Conservation (phyloP, 2,888 invertebrate species). For the Coecobrya sp. region DNA sequence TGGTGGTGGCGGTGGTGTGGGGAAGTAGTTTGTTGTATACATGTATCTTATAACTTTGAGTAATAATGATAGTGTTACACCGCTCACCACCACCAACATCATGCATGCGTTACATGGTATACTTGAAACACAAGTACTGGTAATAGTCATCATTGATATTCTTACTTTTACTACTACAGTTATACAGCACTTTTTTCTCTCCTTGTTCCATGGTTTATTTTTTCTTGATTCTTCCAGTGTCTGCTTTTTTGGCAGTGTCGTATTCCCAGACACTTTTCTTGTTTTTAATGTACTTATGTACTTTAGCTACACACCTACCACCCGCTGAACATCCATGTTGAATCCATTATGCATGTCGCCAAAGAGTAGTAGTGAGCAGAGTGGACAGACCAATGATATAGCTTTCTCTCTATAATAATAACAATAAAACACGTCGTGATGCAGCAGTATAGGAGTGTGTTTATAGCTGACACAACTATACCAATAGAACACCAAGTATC, state of each 20-base stretch:
- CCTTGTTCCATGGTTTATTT: constrained; percentile 42
- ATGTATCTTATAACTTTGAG: not conserved
- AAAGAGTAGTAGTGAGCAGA: constrained; percentile 29
- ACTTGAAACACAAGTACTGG: not conserved
- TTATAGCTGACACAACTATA: too few relatives aligned
- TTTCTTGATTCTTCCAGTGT: constrained; percentile 33
- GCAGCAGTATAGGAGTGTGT: too few relatives aligned
- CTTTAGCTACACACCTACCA: constrained; percentile 59
- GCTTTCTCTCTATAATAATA: constrained; percentile 1
- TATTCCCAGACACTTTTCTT: constrained; percentile 53
- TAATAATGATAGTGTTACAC: constrained; percentile 27
- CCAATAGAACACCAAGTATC: not conserved
- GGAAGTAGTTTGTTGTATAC: not conserved
- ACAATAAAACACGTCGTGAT: not conserved
- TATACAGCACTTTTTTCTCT: constrained; percentile 5
- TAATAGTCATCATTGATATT: constrained; percentile 43
- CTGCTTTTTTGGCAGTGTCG: constrained; percentile 29
- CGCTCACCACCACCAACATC: not conserved
- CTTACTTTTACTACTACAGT: not conserved
- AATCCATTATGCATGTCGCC: constrained; percentile 74
- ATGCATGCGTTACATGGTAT: not conserved
- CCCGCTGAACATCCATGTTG: constrained; percentile 69
- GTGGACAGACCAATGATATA: constrained; percentile 12
- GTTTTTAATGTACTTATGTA: constrained; percentile 66
- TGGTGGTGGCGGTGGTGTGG: not conserved